Base-by-base conservation (phyloP, 1,140 invertebrate species). In the Drosophila oshimai region DNA sequence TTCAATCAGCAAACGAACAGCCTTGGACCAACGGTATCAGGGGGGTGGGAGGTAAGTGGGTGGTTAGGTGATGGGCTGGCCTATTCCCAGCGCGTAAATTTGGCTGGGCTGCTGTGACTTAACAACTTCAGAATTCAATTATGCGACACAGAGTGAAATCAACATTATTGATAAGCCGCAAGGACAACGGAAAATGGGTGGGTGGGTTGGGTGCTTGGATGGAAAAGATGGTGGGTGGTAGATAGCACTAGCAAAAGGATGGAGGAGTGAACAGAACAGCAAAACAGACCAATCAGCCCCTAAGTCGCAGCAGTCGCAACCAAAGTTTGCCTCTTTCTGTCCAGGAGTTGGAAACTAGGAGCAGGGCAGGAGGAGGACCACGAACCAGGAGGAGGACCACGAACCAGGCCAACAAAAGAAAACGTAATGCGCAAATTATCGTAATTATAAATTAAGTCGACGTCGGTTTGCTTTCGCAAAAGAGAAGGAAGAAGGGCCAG, bases 381-480 rank as follows among this genome's bases (percentile, higher is more conserved):
- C 17, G 9, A n/a, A n/a, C n/a, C n/a, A n/a, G n/a, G n/a, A n/a
- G n/a, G n/a, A n/a, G n/a, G n/a, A n/a, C 29, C 26, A 47, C 34
- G 24, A 65, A 65, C 29, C 13, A 60, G 61, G 68, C 53, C 77
- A 81, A 87, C 81, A 87, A 87, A 86, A 81, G 81, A 81, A 87
- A 87, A 87, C 83, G 81, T 87, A 87, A 81, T 79, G 83, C 81
- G 73, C 81, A 87, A 87, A 87, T 87, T 87, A 87, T 87, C 76
- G 81, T 87, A 87, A 87, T 87, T 87, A 87, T 87, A 87, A 87
- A 87, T 87, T 87, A 87, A 87, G 81, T 87, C 83, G 81, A 81
- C 83, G 58, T 87, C 44, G 81, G 74, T 74, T 67, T 70, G 74
- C 49, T 22, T 33, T 44, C 18, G 58, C 41, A 13, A 20, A 36